phyloP scores from a whole-genome alignment of 2,888 invertebrate species.

The Amiota minor region DNA sequence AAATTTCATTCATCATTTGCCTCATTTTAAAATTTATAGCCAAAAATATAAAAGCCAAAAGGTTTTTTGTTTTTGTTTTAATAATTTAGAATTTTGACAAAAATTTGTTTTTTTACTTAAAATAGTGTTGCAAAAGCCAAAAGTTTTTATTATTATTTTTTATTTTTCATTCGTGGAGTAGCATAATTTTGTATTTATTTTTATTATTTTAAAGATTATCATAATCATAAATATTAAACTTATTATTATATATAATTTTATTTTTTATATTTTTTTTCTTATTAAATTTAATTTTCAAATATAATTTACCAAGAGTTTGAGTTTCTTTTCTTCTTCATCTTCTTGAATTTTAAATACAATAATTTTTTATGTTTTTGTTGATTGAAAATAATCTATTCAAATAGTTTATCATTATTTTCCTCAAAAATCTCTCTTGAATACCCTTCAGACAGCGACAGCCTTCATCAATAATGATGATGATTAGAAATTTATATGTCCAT shows the following conservation, averaged over 20 bases:
- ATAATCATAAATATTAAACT: not conserved
- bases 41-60: slow-evolving; percentile 53
- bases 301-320: not conserved
- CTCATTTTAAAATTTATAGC: slow-evolving; percentile 66
- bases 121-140: slow-evolving; percentile 56
- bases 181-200: not conserved
- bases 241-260: not conserved
- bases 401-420: no score
- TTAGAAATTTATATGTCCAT: no score
- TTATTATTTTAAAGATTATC: no score
- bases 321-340: not conserved
- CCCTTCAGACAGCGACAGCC: no score
- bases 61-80: slow-evolving; percentile 36
- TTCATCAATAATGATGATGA: no score
- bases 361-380: no score
- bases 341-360: not conserved
- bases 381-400: no score
- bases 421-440: no score
- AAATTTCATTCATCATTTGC: slow-evolving; percentile 52
- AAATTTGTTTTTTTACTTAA: slow-evolving; percentile 9
- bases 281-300: not conserved
- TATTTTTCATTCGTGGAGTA: not conserved
- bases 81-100: slow-evolving; percentile 30
- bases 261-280: not conserved
- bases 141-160: slow-evolving; percentile 48